Conservation (phyloP, 53 echinoderm and acorn worm species). For the Echinometra lucunter region DNA sequence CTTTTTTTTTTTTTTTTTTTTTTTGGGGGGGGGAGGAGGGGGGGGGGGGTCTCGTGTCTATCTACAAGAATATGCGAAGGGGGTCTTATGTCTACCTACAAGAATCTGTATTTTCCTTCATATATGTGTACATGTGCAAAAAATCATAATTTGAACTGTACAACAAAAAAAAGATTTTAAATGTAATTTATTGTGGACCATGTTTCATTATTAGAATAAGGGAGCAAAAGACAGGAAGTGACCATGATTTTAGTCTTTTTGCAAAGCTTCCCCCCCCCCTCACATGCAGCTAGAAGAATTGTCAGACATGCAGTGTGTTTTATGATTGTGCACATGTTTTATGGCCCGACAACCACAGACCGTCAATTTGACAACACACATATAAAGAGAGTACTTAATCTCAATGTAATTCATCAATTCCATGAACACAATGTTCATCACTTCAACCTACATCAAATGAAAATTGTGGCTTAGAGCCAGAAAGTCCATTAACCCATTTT, state of each 20-base stretch:
- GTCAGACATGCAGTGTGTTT: neutral
- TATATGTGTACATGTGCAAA: no score
- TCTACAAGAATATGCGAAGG: no score
- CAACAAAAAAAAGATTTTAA: no score
- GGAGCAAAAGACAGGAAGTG: neutral
- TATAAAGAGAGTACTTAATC: neutral
- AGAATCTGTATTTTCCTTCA: no score
- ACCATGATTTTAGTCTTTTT: neutral
- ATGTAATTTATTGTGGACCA: no score
- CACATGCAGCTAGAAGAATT: neutral
- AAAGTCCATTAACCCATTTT: neutral
- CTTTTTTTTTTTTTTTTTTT: neutral
- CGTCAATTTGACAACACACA: neutral
- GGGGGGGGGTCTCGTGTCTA: no score
- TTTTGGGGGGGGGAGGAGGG: no score
- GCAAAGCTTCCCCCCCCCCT: neutral
- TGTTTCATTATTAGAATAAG: no score
- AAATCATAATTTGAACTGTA: no score
- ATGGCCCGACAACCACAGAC: neutral
- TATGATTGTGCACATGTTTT: neutral
- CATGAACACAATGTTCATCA: neutral
- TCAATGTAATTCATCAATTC: neutral
- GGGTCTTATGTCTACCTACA: no score
- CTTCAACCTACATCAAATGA: neutral
- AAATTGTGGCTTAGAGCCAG: neutral